These are phyloP conservation scores for Ochropleura leucogaster DNA, from an alignment of 2,888 invertebrate genomes.

Conservation along the genomic window DNA sequence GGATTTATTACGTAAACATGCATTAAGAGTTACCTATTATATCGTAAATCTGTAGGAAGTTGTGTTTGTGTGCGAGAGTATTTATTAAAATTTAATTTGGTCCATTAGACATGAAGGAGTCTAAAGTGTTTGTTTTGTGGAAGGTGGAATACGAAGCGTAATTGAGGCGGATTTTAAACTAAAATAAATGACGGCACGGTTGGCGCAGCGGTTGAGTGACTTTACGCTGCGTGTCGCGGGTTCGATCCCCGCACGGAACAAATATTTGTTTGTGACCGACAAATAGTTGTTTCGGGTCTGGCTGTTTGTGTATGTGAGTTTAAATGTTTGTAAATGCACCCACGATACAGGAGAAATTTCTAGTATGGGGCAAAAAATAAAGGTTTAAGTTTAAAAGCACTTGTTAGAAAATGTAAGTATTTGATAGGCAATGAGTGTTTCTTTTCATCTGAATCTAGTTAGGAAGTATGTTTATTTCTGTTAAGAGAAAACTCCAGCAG, in stretches of 20 bases:
- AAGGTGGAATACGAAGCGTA: neutral
- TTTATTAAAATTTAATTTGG: constrained; percentile 61
- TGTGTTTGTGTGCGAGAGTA: constrained; percentile 14
- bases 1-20: constrained; percentile 61
- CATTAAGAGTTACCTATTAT: constrained; percentile 49
- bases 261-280: too few relatives aligned
- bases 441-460: neutral
- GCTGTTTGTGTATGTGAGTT: too few relatives aligned
- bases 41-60: constrained; percentile 50
- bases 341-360: too few relatives aligned
- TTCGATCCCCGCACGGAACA: too few relatives aligned
- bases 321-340: too few relatives aligned
- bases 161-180: neutral
- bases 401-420: too few relatives aligned
- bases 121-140: constrained; percentile 19
- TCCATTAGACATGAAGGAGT: constrained; percentile 29
- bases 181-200: neutral
- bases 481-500: too few relatives aligned
- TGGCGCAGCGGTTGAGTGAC: too few relatives aligned
- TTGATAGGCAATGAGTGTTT: neutral
- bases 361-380: too few relatives aligned
- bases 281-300: too few relatives aligned
- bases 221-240: too few relatives aligned
- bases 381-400: too few relatives aligned
- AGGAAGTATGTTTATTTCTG: neutral